Evolutionary conservation across 2,888 invertebrate genomes (phyloP).

Genomic region (Bellardia bayeri): DNA sequence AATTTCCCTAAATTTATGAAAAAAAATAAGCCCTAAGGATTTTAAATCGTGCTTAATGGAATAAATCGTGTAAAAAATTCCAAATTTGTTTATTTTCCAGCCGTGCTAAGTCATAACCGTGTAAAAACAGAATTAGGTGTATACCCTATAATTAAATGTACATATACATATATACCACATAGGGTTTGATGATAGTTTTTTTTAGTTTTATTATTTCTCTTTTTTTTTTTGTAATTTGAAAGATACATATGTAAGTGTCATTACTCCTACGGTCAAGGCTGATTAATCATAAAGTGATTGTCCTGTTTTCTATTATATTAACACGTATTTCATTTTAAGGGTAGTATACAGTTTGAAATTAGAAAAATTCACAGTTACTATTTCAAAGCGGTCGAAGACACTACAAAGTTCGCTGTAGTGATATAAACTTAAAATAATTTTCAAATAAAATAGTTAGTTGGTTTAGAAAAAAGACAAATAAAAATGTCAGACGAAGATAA

Average conservation of each 20-base stretch:
- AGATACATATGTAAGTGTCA: conserved; percentile 27
- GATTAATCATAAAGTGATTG: conserved; percentile 57
- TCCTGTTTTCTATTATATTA: conserved; percentile 37
- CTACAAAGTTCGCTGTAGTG: conserved; percentile 25
- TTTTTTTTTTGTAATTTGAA: conserved; percentile 10
- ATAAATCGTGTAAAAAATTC: too few species aligned
- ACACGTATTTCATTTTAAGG: conserved; percentile 37
- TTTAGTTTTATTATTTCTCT: neutral
- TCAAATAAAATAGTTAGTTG: neutral
- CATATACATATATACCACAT: conserved; percentile 8
- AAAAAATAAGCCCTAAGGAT: too few species aligned
- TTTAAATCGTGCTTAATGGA: too few species aligned
- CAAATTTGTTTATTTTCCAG: too few species aligned
- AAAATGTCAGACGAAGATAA: conserved; percentile 62
- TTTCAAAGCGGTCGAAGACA: conserved; percentile 36
- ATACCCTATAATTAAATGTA: conserved; percentile 18
- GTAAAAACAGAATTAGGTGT: neutral
- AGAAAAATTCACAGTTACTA: conserved; percentile 39
- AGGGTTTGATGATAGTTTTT: conserved; percentile 11
- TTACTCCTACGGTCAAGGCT: conserved; percentile 42
- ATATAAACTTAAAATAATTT: neutral
- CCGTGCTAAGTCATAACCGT: too few species aligned
- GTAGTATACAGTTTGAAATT: neutral
- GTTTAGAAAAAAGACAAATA: neutral
- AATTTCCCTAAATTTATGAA: too few species aligned